phyloP scores from a whole-genome alignment of 1,140 invertebrate species.

The Aricia agestis region DNA sequence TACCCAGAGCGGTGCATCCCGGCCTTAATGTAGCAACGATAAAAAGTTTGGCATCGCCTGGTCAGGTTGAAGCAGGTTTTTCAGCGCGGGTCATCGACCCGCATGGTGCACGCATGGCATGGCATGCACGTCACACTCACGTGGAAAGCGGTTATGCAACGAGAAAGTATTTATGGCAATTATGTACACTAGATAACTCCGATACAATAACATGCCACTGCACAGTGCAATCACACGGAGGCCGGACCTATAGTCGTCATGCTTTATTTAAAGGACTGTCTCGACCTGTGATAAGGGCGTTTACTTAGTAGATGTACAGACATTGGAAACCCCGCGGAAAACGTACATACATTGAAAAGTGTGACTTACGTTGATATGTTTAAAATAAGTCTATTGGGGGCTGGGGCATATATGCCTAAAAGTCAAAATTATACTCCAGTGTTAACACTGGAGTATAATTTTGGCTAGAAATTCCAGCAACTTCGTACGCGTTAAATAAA shows the following conservation, averaged over 20 bases:
- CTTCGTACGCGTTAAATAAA: too few species aligned
- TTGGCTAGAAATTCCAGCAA: too few species aligned
- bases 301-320: too few species aligned
- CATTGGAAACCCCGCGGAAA: too few species aligned
- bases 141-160: slow-evolving; percentile 70
- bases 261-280: not conserved
- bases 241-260: not conserved
- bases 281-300: too few species aligned
- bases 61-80: slow-evolving; percentile 19
- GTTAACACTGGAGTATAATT: too few species aligned
- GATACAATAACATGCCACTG: slow-evolving; percentile 50
- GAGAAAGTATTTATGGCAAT: slow-evolving; percentile 14
- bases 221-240: slow-evolving; percentile 10
- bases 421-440: too few species aligned
- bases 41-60: slow-evolving; percentile 5
- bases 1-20: too few species aligned
- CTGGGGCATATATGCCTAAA: too few species aligned
- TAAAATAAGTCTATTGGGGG: too few species aligned
- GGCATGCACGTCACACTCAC: slow-evolving; percentile 50
- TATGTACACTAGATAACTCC: slow-evolving; percentile 39
- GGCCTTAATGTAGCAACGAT: not conserved
- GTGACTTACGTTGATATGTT: too few species aligned
- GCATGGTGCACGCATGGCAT: slow-evolving; percentile 32
- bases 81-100: slow-evolving; percentile 49
- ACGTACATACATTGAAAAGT: too few species aligned